Evolutionary conservation across 2,113 vertebrate genomes (phyloP).

Genomic region (Glaucidium brasilianum): DNA sequence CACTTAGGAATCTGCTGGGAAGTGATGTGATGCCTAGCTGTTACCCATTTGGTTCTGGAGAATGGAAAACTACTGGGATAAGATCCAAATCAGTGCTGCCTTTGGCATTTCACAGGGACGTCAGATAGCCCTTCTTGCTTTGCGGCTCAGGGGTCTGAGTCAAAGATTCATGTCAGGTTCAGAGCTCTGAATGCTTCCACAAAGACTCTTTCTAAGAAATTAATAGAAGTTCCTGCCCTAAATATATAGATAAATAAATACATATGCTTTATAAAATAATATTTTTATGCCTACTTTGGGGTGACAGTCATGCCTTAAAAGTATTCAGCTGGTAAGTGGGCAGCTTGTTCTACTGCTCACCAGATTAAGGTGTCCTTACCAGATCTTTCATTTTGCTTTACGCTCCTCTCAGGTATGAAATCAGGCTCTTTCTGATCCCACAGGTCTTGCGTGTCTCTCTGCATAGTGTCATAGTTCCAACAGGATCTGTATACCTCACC

Average conservation of each 20-base stretch:
- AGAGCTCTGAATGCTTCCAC: background rate
- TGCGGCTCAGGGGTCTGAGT: background rate
- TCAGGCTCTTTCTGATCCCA: background rate
- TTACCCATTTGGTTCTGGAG: background rate
- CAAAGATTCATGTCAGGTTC: background rate
- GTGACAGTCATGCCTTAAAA: background rate
- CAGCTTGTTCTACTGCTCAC: background rate
- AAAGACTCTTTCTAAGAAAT: background rate
- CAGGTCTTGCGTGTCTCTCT: background rate
- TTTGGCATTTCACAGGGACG: background rate
- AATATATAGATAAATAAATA: background rate
- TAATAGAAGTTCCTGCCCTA: background rate
- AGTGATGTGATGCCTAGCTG: background rate
- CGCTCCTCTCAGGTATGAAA: background rate
- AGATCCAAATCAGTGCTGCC: background rate
- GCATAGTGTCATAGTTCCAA: background rate
- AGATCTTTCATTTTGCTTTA: background rate
- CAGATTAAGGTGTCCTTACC: background rate
- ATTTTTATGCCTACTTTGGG: background rate
- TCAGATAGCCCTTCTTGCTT: background rate
- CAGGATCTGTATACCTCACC: background rate
- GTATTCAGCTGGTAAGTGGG: background rate
- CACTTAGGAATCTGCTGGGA: background rate
- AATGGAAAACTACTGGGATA: background rate
- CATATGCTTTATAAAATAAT: rapidly evolving